Percentiles rank a stretch among this genome's conserved stretches.
These are phyloP conservation scores for Bombus turneri DNA, from an alignment of 1,140 invertebrate genomes.

Conservation along the genomic window DNA sequence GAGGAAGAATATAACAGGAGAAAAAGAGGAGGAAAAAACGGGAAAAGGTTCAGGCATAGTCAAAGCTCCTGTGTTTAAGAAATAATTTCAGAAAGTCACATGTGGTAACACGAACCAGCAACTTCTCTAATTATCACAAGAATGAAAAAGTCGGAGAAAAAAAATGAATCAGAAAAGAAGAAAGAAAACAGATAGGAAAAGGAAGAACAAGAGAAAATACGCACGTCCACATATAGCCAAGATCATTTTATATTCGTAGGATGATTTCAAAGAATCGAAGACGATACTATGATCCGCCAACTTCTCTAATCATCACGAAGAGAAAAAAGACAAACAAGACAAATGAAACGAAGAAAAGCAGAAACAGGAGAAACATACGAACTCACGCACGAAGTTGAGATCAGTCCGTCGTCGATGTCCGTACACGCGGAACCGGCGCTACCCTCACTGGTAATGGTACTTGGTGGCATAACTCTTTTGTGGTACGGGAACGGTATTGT, in stretches of 20 bases:
- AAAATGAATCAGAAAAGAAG: neutral
- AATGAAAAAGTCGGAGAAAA: neutral
- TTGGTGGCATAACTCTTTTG: slow-evolving; percentile 66
- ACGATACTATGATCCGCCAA: too few relatives aligned
- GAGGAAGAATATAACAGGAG: too few relatives aligned
- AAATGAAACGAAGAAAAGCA: neutral
- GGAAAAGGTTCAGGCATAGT: too few relatives aligned
- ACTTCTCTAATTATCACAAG: neutral
- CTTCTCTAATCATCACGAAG: neutral
- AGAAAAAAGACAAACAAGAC: neutral
- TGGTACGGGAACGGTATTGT: slow-evolving; percentile 76
- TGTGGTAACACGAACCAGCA: too few relatives aligned
- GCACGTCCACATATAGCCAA: neutral
- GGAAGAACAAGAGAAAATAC: too few relatives aligned
- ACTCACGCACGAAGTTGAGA: neutral
- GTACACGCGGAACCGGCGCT: slow-evolving; percentile 32
- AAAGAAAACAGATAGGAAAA: too few relatives aligned
- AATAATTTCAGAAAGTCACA: neutral
- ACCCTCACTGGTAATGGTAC: slow-evolving; percentile 56
- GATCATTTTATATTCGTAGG: neutral
- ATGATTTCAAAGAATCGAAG: neutral
- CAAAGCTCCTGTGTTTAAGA: neutral
- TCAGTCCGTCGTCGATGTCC: neutral
- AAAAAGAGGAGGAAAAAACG: too few relatives aligned
- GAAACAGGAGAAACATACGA: neutral